Evolutionary conservation across 2,797 vertebrate species (phyloP).

Genomic region (Phalanger gymnotis): DNA sequence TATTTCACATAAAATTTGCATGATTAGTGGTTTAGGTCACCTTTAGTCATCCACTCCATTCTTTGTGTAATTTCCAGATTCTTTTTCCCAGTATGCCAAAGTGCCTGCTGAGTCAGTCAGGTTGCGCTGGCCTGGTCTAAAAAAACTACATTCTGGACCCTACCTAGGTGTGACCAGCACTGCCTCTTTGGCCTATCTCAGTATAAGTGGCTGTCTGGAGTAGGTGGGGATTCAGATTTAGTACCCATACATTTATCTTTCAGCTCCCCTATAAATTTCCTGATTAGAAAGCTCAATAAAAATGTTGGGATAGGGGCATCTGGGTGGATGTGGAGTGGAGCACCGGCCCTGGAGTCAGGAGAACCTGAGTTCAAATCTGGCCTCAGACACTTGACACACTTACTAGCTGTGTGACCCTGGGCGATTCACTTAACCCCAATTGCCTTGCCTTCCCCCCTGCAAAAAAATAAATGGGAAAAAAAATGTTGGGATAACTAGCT

Average conservation of each 20-base stretch:
- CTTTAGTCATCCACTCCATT: not conserved
- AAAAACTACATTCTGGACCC: not conserved
- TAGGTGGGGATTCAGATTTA: not conserved
- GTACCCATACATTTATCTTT: slow-evolving; percentile 15
- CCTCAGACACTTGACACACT: no score
- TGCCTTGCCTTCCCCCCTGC: no score
- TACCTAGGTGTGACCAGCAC: not conserved
- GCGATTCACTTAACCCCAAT: no score
- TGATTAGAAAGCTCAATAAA: not conserved
- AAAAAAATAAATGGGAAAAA: no score
- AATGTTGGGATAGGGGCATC: no score
- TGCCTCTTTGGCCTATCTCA: not conserved
- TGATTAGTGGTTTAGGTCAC: not conserved
- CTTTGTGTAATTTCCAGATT: slow-evolving; percentile 6
- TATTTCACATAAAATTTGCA: not conserved
- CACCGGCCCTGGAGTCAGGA: no score
- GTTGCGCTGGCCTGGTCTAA: not conserved
- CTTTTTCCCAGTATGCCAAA: not conserved
- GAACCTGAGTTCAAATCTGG: no score
- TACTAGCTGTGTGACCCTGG: no score
- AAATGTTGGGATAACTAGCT: not conserved
- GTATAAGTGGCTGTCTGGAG: not conserved
- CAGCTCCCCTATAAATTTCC: not conserved
- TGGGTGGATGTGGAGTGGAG: no score
- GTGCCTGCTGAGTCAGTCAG: not conserved